Evolutionary conservation across 2,113 vertebrate species (phyloP).

Genomic region (Entelurus aequoreus): DNA sequence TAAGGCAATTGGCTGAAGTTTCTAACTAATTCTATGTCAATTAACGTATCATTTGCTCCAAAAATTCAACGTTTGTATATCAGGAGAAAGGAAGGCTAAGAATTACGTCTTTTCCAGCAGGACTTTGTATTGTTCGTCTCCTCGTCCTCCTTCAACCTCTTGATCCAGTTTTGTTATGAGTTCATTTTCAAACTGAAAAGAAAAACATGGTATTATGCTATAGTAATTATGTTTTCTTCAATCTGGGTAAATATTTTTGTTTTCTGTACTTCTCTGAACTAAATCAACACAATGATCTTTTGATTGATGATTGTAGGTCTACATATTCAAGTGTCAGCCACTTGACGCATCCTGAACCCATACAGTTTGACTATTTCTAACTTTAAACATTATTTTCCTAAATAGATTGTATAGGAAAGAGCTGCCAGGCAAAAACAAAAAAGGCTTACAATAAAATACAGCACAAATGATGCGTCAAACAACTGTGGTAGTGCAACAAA

Average conservation of each 20-base stretch:
- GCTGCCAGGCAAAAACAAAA: background rate
- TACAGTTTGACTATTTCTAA: too few species aligned
- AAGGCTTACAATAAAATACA: constrained; percentile 7
- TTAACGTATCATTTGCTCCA: background rate
- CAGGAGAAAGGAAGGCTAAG: background rate
- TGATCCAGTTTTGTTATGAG: constrained; percentile 93
- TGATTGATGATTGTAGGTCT: too few species aligned
- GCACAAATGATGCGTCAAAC: too few species aligned
- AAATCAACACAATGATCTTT: too few species aligned
- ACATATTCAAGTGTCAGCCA: too few species aligned
- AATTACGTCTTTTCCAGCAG: constrained; percentile 94
- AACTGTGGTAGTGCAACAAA: constrained; percentile 4
- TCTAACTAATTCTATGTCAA: constrained; percentile 19
- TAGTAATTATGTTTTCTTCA: background rate
- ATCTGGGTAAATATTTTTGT: background rate
- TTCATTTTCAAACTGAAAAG: constrained; percentile 91
- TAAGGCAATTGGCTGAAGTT: background rate
- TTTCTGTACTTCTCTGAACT: background rate
- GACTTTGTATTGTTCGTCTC: constrained; percentile 91
- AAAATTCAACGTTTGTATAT: too few species aligned
- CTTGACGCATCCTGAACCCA: too few species aligned
- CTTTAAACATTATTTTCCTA: too few species aligned
- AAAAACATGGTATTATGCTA: constrained; percentile 19
- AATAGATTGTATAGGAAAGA: background rate
- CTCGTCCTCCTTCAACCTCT: constrained; percentile 90